phyloP scores from a whole-genome alignment of 2,797 vertebrate species.

The Antennarius maculatus region DNA sequence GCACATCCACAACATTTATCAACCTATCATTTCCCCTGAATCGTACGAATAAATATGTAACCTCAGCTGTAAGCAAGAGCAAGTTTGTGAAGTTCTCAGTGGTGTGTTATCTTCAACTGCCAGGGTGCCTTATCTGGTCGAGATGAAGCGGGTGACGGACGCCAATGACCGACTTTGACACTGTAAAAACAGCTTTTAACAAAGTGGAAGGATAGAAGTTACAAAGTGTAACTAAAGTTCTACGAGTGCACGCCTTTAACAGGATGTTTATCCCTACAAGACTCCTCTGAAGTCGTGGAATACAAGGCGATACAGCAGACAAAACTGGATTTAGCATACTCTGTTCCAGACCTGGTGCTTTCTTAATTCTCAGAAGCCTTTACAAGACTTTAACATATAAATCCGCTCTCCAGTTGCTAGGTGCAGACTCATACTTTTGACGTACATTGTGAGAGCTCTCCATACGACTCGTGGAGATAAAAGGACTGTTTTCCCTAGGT shows the following conservation, averaged over 20 bases:
- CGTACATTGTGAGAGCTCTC: slow-evolving; percentile 55
- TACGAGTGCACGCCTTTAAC: slow-evolving; percentile 7
- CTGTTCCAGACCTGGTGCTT: neutral
- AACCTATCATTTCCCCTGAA: slow-evolving; percentile 60
- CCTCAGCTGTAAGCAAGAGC: slow-evolving; percentile 39
- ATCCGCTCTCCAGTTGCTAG: slow-evolving; percentile 32
- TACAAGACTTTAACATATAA: slow-evolving; percentile 43
- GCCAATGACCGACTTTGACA: slow-evolving; percentile 27
- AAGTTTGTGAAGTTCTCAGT: slow-evolving; percentile 47
- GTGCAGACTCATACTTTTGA: slow-evolving; percentile 37
- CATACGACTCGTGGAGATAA: slow-evolving; percentile 65
- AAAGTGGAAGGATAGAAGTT: slow-evolving; percentile 26
- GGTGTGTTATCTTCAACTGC: slow-evolving; percentile 64
- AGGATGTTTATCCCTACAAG: slow-evolving; percentile 18
- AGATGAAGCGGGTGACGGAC: slow-evolving; percentile 28
- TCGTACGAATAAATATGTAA: slow-evolving; percentile 68
- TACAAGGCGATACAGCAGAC: slow-evolving; percentile 18
- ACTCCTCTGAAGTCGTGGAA: neutral
- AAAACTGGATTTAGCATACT: slow-evolving; percentile 27
- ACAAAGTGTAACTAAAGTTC: slow-evolving; percentile 22
- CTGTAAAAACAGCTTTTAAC: slow-evolving; percentile 47
- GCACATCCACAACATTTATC: slow-evolving; percentile 52
- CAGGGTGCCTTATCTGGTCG: slow-evolving; percentile 53
- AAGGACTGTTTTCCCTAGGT: slow-evolving; percentile 60
- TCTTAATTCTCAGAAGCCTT: slow-evolving; percentile 19